Conservation (phyloP, 2,113 vertebrate genomes). For the Silurus meridionalis region DNA sequence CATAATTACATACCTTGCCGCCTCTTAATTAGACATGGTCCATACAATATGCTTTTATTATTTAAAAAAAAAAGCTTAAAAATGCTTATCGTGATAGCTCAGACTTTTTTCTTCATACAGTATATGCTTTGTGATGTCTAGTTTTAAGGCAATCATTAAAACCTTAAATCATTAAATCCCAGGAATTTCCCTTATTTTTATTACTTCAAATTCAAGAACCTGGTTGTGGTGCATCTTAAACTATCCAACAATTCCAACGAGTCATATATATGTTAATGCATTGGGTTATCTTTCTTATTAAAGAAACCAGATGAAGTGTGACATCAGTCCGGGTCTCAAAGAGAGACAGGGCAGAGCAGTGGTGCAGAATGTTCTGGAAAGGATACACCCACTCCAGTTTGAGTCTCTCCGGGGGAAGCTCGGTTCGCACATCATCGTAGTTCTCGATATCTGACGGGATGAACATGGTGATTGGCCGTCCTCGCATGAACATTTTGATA, state of each 20-base stretch:
- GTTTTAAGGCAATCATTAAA: neutral
- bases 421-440: conserved; percentile 88
- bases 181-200: neutral
- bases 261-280: neutral
- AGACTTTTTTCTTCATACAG: neutral
- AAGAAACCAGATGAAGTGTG: neutral
- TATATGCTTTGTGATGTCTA: neutral
- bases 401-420: conserved; percentile 90
- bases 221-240: neutral
- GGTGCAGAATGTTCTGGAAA: conserved; percentile 59
- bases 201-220: neutral
- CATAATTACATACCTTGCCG: neutral
- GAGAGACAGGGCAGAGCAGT: neutral
- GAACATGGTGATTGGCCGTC: conserved; percentile 98
- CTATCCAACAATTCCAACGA: neutral
- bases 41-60: neutral
- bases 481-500: conserved; percentile 98
- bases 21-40: neutral
- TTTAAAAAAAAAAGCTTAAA: neutral
- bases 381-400: conserved; percentile 99
- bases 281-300: neutral
- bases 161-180: neutral
- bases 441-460: conserved; percentile 92
- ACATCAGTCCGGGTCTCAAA: neutral
- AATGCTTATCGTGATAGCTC: neutral